Conservation (phyloP, 2,113 vertebrate species). For the Ellobius talpinus region DNA sequence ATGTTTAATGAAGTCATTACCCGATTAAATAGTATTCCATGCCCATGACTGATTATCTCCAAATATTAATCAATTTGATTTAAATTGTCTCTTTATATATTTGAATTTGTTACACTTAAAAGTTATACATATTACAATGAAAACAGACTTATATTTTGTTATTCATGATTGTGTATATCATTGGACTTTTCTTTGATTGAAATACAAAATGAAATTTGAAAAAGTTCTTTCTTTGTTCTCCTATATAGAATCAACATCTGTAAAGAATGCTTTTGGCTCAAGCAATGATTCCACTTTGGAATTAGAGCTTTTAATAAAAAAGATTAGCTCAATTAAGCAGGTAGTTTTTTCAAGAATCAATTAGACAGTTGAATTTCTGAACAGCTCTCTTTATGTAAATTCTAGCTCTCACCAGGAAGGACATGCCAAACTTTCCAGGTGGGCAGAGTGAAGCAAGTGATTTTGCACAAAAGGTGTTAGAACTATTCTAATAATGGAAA, state of each 20-base stretch:
- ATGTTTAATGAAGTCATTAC: slow-evolving; percentile 86
- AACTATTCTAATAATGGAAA: slow-evolving; percentile 45
- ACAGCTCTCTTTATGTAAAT: not conserved
- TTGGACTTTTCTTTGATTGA: not conserved
- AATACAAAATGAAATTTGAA: not conserved
- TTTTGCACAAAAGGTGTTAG: slow-evolving; percentile 40
- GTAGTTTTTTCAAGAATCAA: slow-evolving; percentile 7
- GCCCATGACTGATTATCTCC: slow-evolving; percentile 82
- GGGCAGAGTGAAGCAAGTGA: not conserved
- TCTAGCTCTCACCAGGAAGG: not conserved
- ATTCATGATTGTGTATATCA: slow-evolving; percentile 16
- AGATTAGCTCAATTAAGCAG: slow-evolving; percentile 33
- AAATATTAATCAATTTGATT: slow-evolving; percentile 87
- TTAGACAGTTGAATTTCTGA: slow-evolving; percentile 29
- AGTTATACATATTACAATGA: slow-evolving; percentile 41
- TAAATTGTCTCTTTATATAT: slow-evolving; percentile 80
- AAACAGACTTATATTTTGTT: slow-evolving; percentile 33
- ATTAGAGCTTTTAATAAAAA: slow-evolving; percentile 60
- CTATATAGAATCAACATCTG: not conserved
- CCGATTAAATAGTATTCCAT: slow-evolving; percentile 85
- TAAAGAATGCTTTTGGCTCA: slow-evolving; percentile 28
- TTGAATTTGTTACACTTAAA: slow-evolving; percentile 63
- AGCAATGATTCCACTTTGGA: slow-evolving; percentile 32
- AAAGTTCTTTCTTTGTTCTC: not conserved
- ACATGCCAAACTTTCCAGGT: not conserved